Evolutionary conservation across 2,888 invertebrate genomes (phyloP).

Genomic region (Drosophila maculinotata): DNA sequence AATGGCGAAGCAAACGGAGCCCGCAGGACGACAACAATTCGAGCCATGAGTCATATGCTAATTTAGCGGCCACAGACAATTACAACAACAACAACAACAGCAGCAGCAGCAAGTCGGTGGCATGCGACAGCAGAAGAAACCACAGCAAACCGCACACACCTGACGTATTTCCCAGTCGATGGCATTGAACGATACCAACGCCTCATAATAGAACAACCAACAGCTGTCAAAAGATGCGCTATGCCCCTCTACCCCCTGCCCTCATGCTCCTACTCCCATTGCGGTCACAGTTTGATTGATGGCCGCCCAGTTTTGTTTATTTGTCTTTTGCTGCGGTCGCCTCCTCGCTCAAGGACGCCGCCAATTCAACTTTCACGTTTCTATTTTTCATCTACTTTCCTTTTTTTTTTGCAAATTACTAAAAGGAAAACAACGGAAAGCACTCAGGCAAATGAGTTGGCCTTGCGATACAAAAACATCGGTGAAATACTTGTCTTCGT

Average conservation of each 20-base stretch:
- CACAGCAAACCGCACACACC: slow-evolving; percentile 45
- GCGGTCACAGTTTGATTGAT: slow-evolving; percentile 64
- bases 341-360: slow-evolving; percentile 57
- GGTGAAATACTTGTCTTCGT: slow-evolving; percentile 10
- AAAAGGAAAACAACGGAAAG: slow-evolving; percentile 64
- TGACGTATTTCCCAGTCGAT: slow-evolving; percentile 52
- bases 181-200: slow-evolving; percentile 53
- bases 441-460: slow-evolving; percentile 76
- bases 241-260: background rate
- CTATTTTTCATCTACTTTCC: slow-evolving; percentile 6
- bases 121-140: slow-evolving; percentile 24
- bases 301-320: slow-evolving; percentile 51
- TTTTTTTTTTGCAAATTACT: slow-evolving; percentile 47
- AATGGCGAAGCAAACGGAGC: slow-evolving; percentile 65
- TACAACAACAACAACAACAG: slow-evolving; percentile 47
- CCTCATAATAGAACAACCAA: slow-evolving; percentile 26
- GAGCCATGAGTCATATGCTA: slow-evolving; percentile 72
- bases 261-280: background rate
- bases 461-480: slow-evolving; percentile 17
- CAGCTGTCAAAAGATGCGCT: slow-evolving; percentile 44
- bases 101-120: slow-evolving; percentile 3
- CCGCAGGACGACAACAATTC: slow-evolving; percentile 9
- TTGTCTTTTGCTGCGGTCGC: slow-evolving; percentile 42
- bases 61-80: slow-evolving; percentile 53
- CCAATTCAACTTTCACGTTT: slow-evolving; percentile 17